Conservation (phyloP, 2,888 invertebrate genomes). For the Conistra vaccinii region DNA sequence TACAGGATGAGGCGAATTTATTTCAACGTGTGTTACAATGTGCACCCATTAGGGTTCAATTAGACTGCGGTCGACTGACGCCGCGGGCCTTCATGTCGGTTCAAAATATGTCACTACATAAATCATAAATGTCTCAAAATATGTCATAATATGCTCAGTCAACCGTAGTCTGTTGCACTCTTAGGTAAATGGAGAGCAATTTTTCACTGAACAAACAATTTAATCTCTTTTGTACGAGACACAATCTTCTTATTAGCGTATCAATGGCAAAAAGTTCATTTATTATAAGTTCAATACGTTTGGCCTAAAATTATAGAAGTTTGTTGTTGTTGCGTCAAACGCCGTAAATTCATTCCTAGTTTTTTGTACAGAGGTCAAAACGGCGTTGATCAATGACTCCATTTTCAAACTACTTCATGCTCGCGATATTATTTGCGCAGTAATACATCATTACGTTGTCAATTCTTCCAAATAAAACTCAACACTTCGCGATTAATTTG, state of each 20-base stretch:
- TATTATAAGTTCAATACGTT: background rate
- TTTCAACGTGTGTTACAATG: background rate
- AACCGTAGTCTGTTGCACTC: background rate
- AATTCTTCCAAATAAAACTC: conserved; percentile 14
- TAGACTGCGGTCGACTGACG: background rate
- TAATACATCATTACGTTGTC: conserved; percentile 9
- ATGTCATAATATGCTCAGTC: background rate
- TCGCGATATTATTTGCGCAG: background rate
- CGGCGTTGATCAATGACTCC: background rate
- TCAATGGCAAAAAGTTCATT: background rate
- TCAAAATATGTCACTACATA: background rate
- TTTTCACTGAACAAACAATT: background rate
- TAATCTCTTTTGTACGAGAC: background rate
- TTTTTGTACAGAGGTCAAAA: background rate
- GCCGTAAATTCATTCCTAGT: background rate
- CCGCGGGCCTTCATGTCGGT: background rate
- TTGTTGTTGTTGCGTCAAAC: background rate
- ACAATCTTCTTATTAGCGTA: background rate
- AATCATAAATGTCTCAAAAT: background rate
- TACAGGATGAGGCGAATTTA: background rate
- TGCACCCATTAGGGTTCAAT: background rate
- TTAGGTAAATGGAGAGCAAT: background rate
- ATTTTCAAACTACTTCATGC: background rate
- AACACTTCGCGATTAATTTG: conserved; percentile 19
- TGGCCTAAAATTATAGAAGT: background rate